A percentile compares a stretch with the other conserved stretches of the same genome.
These are phyloP conservation scores for Drosophila kurseongensis DNA, from an alignment of 1,140 invertebrate genomes.

Conservation along the genomic window DNA sequence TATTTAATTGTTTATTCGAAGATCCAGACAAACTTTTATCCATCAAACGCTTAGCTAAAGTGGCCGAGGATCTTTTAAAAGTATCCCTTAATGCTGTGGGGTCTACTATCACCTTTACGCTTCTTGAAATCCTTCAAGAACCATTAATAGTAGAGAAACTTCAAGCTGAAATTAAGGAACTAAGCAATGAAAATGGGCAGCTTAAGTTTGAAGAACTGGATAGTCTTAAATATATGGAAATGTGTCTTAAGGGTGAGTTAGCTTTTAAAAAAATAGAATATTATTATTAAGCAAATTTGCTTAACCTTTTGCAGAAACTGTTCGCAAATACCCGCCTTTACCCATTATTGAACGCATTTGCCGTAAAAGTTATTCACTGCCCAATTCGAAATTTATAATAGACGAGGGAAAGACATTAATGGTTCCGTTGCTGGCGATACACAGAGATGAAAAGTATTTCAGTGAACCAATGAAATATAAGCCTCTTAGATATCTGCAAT, in stretches of 20 bases:
- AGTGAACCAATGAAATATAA: slow-evolving; percentile 86
- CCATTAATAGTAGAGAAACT: slow-evolving; percentile 68
- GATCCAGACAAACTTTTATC: slow-evolving; percentile 73
- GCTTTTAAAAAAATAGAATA: too few relatives aligned
- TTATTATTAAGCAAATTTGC: background rate
- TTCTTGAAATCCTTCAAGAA: slow-evolving; percentile 70
- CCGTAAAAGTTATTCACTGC: slow-evolving; percentile 66
- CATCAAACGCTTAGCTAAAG: slow-evolving; percentile 59
- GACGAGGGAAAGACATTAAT: slow-evolving; percentile 77
- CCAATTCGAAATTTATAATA: slow-evolving; percentile 66
- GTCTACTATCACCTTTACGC: slow-evolving; percentile 54
- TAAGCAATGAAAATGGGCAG: slow-evolving; percentile 20
- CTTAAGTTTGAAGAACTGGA: slow-evolving; percentile 59
- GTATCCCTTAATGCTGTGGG: slow-evolving; percentile 62
- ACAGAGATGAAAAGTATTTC: slow-evolving; percentile 87
- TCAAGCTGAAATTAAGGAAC: slow-evolving; percentile 55
- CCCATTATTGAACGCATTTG: slow-evolving; percentile 72
- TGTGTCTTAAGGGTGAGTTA: slow-evolving; percentile 67
- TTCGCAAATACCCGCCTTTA: slow-evolving; percentile 85
- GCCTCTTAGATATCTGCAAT: slow-evolving; percentile 86
- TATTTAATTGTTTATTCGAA: background rate
- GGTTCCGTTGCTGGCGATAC: slow-evolving; percentile 83
- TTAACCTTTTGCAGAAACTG: slow-evolving; percentile 76
- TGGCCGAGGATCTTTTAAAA: slow-evolving; percentile 73
- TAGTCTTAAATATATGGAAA: slow-evolving; percentile 67